Evolutionary conservation across 1,140 invertebrate genomes (phyloP), one percentile per base, ranked within the genome.

Genomic region (Panagrolaimus sp.): DNA sequence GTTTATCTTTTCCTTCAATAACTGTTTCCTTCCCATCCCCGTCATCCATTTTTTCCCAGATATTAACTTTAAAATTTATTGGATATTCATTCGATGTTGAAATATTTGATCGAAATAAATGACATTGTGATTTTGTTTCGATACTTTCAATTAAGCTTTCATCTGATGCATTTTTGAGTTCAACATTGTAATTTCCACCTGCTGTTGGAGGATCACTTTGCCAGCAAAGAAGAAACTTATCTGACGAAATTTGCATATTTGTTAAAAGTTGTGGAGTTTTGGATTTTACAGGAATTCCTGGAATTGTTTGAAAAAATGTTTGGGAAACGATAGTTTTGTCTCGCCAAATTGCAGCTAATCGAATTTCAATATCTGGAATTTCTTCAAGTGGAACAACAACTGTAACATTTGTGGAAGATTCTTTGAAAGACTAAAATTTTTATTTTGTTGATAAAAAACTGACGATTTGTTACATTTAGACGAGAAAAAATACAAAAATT

Each of bases 261-360:
- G 68, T 70, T 44, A 17, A 17, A n/a, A 28, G 63, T 70, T 32
- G 28, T 17, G 68, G 14, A 10, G n/a, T 12, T 21, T 70, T 28
- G 12, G 68, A 6, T 65, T 43, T 28, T 17, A 12, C 21, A 1
- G 68, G n/a, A 6, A 48, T 66, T n/a, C 44, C 43, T 21, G 65
- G 63, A 21, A 76, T 28, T 17, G 72, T 67, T 62, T 79, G 73
- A 24, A 17, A 67, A 15, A 76, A 73, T 0, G 58, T 55, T 43
- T 46, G 45, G 9, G 75, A 76, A 24, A 73, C 71, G 8, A 76
- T 55, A 7, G 75, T 64, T 47, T 47, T 70, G 28, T 78, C 73
- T 7, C 75, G 67, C 75, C 75, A 76, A 46, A 76, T 63, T 8
- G 73, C 75, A 17, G 66, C 76, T 12, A 76, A 64, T 38, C 75